phyloP scores from a whole-genome alignment of 1,140 invertebrate species.

The Lucilia cuprina region DNA sequence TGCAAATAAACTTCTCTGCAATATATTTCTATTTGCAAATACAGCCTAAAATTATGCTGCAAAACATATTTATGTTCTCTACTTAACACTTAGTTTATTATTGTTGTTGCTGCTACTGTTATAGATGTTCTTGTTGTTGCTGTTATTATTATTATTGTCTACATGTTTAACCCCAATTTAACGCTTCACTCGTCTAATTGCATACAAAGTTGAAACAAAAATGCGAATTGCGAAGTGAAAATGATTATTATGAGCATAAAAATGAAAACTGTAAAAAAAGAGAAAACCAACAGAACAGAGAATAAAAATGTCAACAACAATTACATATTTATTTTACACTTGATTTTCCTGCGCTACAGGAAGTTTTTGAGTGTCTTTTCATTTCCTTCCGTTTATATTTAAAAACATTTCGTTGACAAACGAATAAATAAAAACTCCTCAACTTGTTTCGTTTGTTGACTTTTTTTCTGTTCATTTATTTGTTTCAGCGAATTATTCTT shows the following conservation, averaged over 20 bases:
- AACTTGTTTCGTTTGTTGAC: neutral
- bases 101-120: too few species aligned
- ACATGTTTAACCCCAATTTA: constrained; percentile 4
- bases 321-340: constrained; percentile 12
- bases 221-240: neutral
- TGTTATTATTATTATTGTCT: neutral
- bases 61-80: neutral
- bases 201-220: neutral
- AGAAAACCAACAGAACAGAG: neutral
- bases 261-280: too few species aligned
- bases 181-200: neutral
- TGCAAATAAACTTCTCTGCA: too few species aligned
- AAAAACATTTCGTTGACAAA: neutral
- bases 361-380: neutral
- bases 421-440: neutral
- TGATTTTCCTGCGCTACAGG: constrained; percentile 11
- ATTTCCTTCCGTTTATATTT: neutral
- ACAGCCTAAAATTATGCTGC: neutral
- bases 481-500: neutral
- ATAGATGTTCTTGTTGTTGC: too few species aligned
- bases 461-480: neutral
- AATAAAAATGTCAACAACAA: neutral
- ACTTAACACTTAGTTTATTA: neutral
- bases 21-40: too few species aligned
- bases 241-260: neutral